Conservation (phyloP, 2,113 vertebrate species). For the Cyanistes caeruleus region DNA sequence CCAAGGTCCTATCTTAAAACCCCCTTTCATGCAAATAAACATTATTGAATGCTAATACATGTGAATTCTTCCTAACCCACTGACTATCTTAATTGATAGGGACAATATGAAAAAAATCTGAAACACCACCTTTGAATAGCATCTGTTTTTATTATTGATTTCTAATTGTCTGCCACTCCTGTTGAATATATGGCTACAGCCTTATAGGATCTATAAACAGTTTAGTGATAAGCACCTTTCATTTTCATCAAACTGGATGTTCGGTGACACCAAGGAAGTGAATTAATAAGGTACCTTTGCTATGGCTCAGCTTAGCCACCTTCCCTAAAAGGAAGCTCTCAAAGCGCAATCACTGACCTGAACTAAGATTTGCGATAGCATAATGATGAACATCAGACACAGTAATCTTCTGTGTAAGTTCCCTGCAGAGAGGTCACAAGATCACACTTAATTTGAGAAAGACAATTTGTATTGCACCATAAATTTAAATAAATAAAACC, state of each 20-base stretch:
- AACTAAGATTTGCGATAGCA: not conserved
- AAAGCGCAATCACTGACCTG: not conserved
- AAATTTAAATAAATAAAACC: not conserved
- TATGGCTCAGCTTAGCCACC: not conserved
- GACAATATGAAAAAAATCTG: not conserved
- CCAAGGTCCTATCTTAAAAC: not conserved
- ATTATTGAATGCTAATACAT: not conserved
- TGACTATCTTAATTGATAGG: not conserved
- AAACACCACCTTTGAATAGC: not conserved
- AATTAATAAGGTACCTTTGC: not conserved
- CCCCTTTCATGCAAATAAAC: not conserved
- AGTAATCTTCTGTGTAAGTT: not conserved
- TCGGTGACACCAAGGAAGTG: not conserved
- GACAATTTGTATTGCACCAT: not conserved
- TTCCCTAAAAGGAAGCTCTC: not conserved
- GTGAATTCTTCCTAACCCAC: not conserved
- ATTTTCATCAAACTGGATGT: not conserved
- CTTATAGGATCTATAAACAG: not conserved
- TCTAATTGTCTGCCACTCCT: not conserved
- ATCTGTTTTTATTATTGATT: not conserved
- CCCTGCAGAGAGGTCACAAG: not conserved
- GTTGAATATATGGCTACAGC: not conserved
- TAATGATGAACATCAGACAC: not conserved
- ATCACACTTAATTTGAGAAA: not conserved
- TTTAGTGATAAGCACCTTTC: not conserved